A percentile compares a stretch with the other conserved stretches of the same genome.
These are phyloP conservation scores for Meteorus cinctellus DNA, from an alignment of 2,888 invertebrate genomes.

Conservation along the genomic window DNA sequence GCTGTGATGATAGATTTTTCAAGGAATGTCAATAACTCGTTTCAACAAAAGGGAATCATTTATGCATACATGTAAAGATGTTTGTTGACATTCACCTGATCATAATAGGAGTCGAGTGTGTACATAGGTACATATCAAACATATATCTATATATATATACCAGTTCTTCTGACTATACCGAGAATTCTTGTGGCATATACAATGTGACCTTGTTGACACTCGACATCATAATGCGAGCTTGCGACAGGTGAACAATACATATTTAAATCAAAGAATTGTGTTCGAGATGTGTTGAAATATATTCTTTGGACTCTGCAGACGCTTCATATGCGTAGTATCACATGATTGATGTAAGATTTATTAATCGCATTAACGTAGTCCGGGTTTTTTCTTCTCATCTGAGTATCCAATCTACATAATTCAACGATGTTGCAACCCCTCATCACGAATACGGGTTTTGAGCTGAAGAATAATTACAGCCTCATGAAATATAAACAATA, in stretches of 20 bases:
- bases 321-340: neutral
- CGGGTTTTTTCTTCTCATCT: too few species aligned
- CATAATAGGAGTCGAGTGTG: neutral
- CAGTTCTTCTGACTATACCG: neutral
- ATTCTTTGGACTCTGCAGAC: neutral
- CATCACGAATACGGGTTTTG: too few species aligned
- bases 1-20: neutral
- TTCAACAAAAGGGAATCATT: neutral
- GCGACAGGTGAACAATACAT: neutral
- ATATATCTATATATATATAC: neutral
- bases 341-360: neutral
- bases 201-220: neutral
- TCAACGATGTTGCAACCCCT: too few species aligned
- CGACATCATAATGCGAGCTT: neutral
- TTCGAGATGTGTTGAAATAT: neutral
- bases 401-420: too few species aligned
- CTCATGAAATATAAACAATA: neutral
- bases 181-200: neutral
- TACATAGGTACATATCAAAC: neutral
- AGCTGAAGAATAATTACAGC: neutral
- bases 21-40: neutral
- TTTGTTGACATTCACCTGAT: neutral
- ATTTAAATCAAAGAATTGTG: neutral
- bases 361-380: too few species aligned
- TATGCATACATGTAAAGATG: neutral